Percentiles rank a stretch among this genome's conserved stretches.
These are phyloP conservation scores for Smittia aterrima DNA, from an alignment of 2,888 invertebrate genomes.

Conservation along the genomic window DNA sequence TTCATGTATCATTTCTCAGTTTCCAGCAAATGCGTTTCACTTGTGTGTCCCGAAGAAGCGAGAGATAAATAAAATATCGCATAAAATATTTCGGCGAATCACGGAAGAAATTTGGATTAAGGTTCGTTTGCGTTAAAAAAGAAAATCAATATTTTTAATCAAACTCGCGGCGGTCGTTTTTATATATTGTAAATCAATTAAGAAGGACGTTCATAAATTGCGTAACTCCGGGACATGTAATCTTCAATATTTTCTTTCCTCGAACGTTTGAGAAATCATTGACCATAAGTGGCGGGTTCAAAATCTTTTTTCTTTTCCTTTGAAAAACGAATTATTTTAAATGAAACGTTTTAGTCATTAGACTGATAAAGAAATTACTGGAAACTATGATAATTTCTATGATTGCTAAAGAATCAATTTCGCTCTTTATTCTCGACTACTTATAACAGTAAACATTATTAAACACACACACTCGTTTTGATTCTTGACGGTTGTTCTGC, in stretches of 20 bases:
- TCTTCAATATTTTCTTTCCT: too few relatives aligned
- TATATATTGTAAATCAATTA: slow-evolving; percentile 6
- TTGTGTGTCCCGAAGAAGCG: background rate
- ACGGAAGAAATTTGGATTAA: background rate
- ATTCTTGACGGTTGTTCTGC: slow-evolving; percentile 3
- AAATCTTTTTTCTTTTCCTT: too few relatives aligned
- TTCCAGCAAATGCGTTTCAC: background rate
- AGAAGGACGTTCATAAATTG: too few relatives aligned
- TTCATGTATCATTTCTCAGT: slow-evolving; percentile 30
- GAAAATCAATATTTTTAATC: background rate
- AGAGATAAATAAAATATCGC: background rate
- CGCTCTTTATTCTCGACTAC: slow-evolving; percentile 4
- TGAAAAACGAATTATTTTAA: too few relatives aligned
- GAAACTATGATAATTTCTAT: background rate
- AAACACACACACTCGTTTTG: background rate
- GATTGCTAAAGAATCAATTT: background rate
- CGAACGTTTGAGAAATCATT: too few relatives aligned
- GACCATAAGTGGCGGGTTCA: too few relatives aligned
- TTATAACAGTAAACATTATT: slow-evolving; percentile 2
- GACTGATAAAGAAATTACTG: background rate
- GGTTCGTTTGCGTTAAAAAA: too few relatives aligned
- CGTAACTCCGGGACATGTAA: too few relatives aligned
- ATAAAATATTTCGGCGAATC: background rate
- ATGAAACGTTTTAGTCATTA: too few relatives aligned
- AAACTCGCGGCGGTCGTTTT: slow-evolving; percentile 10